Conservation (phyloP, 2,888 invertebrate species). For the Apotomis capreana region DNA sequence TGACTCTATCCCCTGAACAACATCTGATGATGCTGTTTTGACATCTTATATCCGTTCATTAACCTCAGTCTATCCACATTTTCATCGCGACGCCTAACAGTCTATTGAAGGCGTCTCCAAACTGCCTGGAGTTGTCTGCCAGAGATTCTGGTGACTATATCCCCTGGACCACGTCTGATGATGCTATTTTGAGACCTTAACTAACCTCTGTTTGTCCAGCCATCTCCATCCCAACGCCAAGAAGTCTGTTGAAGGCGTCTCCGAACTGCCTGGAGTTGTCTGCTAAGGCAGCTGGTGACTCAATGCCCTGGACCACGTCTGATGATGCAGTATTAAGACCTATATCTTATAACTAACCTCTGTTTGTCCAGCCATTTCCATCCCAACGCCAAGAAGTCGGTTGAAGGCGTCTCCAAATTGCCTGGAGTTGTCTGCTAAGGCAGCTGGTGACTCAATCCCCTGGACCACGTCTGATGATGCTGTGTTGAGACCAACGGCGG, state of each 20-base stretch:
- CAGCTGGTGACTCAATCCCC: slow-evolving; percentile 87
- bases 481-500: slow-evolving; percentile 90
- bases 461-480: slow-evolving; percentile 93
- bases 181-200: not conserved
- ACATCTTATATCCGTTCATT: no score
- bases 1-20: no score
- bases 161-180: no score
- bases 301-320: slow-evolving; percentile 90
- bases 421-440: slow-evolving; percentile 89
- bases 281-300: slow-evolving; percentile 64
- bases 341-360: slow-evolving; percentile 60
- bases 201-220: slow-evolving; percentile 88
- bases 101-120: slow-evolving; percentile 90
- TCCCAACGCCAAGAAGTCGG: slow-evolving; percentile 89
- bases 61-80: slow-evolving; percentile 89
- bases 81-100: slow-evolving; percentile 91
- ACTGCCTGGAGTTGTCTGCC: slow-evolving; percentile 86
- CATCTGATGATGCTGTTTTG: no score
- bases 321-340: slow-evolving; percentile 85
- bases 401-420: slow-evolving; percentile 91
- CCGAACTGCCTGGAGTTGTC: slow-evolving; percentile 90
- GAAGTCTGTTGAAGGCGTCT: slow-evolving; percentile 89
- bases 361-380: slow-evolving; percentile 94
- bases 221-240: slow-evolving; percentile 92
- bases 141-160: no score